phyloP scores from a whole-genome alignment of 64 coral and sea anemone species.

The Stylophora pistillata region DNA sequence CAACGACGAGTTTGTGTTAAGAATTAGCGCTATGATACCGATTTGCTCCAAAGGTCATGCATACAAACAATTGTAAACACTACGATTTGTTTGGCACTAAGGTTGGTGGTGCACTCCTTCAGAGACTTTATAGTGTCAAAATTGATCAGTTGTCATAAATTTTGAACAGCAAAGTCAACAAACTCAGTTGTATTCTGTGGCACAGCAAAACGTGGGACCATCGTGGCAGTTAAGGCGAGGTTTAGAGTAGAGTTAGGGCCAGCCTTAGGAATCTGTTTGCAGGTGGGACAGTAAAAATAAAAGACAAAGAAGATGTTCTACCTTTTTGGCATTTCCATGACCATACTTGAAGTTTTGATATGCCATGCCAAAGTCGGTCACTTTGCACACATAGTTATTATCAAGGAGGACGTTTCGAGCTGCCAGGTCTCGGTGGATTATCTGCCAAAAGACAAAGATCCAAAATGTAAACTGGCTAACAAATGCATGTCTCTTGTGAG shows the following conservation, averaged over 20 bases:
- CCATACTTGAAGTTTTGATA: slow-evolving; percentile 31
- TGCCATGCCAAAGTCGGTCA: slow-evolving; percentile 14
- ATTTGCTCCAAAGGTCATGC: too few relatives aligned
- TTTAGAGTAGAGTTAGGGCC: background rate
- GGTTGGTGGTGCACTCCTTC: too few relatives aligned
- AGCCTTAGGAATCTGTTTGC: background rate
- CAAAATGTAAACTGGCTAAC: too few relatives aligned
- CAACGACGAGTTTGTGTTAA: background rate
- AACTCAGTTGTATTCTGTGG: too few relatives aligned
- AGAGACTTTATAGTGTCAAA: too few relatives aligned
- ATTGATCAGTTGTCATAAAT: too few relatives aligned
- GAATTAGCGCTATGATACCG: background rate
- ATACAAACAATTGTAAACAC: background rate
- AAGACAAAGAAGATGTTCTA: background rate
- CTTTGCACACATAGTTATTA: background rate
- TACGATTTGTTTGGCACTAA: too few relatives aligned
- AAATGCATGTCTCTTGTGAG: too few relatives aligned
- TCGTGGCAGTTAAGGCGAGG: background rate
- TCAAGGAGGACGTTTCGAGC: background rate
- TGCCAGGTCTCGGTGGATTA: background rate
- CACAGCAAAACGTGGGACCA: too few relatives aligned
- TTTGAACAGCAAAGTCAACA: too few relatives aligned
- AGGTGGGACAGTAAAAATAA: background rate
- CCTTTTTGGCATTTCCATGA: slow-evolving; percentile 31
- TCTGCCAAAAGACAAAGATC: too few relatives aligned